A percentile compares a stretch with the other conserved stretches of the same genome.
phyloP scores from a whole-genome alignment of 2,888 invertebrate species.

The Drosophila formosana region DNA sequence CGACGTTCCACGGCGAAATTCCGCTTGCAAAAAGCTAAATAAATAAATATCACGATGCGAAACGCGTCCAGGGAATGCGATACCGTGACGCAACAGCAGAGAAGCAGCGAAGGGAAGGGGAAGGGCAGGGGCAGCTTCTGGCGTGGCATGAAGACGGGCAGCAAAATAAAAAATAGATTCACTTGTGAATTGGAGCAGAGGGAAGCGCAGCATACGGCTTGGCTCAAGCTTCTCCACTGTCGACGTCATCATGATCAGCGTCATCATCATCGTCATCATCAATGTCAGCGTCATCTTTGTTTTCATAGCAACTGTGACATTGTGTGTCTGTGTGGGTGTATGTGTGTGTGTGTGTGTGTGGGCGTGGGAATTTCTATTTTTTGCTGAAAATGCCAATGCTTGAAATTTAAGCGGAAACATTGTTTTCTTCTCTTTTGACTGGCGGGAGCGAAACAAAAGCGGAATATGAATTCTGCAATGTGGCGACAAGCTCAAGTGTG shows the following conservation, averaged over 20 bases:
- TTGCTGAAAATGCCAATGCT: conserved; percentile 61
- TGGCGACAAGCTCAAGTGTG: conserved; percentile 53
- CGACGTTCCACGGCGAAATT: conserved; percentile 53
- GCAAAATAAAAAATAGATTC: conserved; percentile 42
- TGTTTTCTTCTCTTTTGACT: conserved; percentile 4
- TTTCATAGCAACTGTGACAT: conserved; percentile 62
- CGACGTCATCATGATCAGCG: conserved; percentile 33
- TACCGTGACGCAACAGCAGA: not conserved
- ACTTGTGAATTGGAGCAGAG: conserved; percentile 11
- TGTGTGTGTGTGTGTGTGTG: conserved; percentile 5
- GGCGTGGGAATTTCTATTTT: conserved; percentile 20
- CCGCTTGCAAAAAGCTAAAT: conserved; percentile 68
- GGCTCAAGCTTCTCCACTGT: conserved; percentile 31
- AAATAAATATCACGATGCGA: conserved; percentile 74
- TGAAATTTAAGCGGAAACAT: conserved; percentile 58
- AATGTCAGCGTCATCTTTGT: conserved; percentile 47
- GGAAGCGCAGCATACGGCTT: conserved; percentile 52
- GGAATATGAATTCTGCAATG: conserved; percentile 46
- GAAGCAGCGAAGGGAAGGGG: not conserved
- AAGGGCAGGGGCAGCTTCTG: not conserved
- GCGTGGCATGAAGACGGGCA: conserved; percentile 13
- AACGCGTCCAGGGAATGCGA: conserved; percentile 29
- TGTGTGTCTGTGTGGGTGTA: conserved; percentile 36
- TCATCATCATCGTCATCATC: conserved; percentile 32
- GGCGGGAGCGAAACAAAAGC: conserved; percentile 2